Base-by-base conservation (phyloP, 2,797 vertebrate species). In the Typhlichthys subterraneus region DNA sequence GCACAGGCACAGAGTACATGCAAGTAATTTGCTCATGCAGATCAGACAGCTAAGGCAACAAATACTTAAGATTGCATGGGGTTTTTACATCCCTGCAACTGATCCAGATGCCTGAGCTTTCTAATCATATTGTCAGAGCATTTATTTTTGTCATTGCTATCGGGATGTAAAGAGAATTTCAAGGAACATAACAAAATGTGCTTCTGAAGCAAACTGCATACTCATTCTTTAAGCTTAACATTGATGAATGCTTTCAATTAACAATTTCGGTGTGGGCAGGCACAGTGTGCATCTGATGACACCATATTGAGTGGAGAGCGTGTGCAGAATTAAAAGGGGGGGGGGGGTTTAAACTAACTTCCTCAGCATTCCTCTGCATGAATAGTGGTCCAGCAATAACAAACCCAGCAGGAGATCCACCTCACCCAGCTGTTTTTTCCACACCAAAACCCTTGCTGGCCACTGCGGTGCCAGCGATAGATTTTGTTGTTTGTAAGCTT, bases 321-420 rank as follows among this genome's bases (percentile, higher is more conserved):
- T 45, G 54, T 51, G 51, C 15, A 31, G 5, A 70, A 68, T 75
- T 56, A 56, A 57, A 66, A 55, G 59, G 14, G 55, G 57, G 12
- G 29, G 33, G 59, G 12, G 29, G 33, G 59, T 69, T 68, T 15
- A 31, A 48, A 72, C 60, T 29, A 55, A 61, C 46, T 5, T 53
- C 42, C 14, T 5, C 46, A 47, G 31, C 10, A 61, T 71, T 56
- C 69, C 57, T 50, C 14, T 45, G 45, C 52, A 56, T 19, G 48
- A 49, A 63, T 29, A 23, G 55, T 15, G 53, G 38, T 46, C 53
- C 48, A 54, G 52, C 45, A 53, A 19, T 47, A 47, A 38, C 50
- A 48, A 33, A 14, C 50, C 13, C 50, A 51, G 56, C 9, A 42
- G 50, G 53, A 45, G 57, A 12, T 17, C 49, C 12, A 53, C 31